Evolutionary conservation across 1,140 invertebrate genomes (phyloP), one percentile per base, ranked within the genome.

Genomic region (Leptinotarsa defecta): DNA sequence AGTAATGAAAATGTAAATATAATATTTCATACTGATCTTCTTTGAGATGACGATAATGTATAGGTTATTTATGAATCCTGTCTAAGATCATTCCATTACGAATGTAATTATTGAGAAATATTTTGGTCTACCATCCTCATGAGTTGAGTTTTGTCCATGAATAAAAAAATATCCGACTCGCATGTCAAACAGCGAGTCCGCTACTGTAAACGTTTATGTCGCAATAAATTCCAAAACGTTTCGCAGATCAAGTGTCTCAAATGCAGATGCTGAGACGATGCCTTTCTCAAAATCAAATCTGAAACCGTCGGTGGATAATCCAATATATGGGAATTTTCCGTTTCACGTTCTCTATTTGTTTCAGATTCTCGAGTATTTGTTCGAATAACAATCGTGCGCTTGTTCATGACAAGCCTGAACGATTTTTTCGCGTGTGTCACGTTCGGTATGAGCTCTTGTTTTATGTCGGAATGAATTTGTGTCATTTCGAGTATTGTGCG

Each of bases 361-460:
- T 69, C 71, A 71, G 61, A 68, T 74, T 67, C 52, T 15, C 70
- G 64, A 70, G 62, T 77, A 49, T 77, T 77, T 74, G 75, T 68
- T 73, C 68, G 71, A 68, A 76, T 73, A 76, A 74, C 73, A 76
- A 73, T 73, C 73, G 75, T 68, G 72, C 68, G 75, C 67, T 73
- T 76, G 75, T 65, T 76, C 73, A 76, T 76, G 75, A 76, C 75
- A 76, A 76, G 48, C 69, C 67, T 76, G 72, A 76, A 76, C 68
- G 75, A 74, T 74, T 76, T 76, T 76, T 76, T 71, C 67, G 68
- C 71, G 67, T 76, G 49, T 52, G 75, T 76, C 75, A 73, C 75
- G 75, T 76, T 73, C 65, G n/a, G 52, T 57, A 57, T 68, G 43
- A 68, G 17, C 65, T 68, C 65, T 24, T 68, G 27, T 22, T 68